phyloP scores from a whole-genome alignment of 2,888 invertebrate species.

The Eucriotettix oculatus region DNA sequence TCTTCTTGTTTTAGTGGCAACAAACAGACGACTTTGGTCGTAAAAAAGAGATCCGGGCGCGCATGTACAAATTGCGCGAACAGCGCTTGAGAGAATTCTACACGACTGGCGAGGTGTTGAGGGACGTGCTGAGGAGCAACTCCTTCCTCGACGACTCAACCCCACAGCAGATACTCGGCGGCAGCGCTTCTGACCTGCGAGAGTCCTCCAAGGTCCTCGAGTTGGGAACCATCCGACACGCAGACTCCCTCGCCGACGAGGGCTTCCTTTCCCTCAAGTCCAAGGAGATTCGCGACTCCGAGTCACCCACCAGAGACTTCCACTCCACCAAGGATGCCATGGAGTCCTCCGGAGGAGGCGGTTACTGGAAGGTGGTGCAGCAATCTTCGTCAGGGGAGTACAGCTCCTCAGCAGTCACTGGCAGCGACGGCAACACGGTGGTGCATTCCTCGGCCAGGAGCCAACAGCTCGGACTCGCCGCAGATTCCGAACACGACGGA shows the following conservation, averaged over 20 bases:
- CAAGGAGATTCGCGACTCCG: constrained; percentile 63
- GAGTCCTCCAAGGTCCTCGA: not conserved
- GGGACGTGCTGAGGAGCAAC: constrained; percentile 16
- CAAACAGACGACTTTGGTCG: constrained; percentile 71
- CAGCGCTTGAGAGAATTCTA: constrained; percentile 60
- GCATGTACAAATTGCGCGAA: constrained; percentile 72
- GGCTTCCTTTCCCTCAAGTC: constrained; percentile 61
- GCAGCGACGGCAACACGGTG: constrained; percentile 8
- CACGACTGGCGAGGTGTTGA: constrained; percentile 30
- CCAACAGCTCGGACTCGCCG: constrained; percentile 7
- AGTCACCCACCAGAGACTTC: constrained; percentile 50
- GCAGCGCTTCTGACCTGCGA: constrained; percentile 7
- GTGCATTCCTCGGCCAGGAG: constrained; percentile 6
- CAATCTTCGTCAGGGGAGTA: constrained; percentile 10
- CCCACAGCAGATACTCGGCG: constrained; percentile 11
- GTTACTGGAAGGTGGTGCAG: constrained; percentile 12
- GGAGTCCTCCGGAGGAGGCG: constrained; percentile 5
- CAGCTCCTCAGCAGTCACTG: constrained; percentile 6
- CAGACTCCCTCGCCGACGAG: constrained; percentile 56
- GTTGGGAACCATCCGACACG: constrained; percentile 27
- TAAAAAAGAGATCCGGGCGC: constrained; percentile 71
- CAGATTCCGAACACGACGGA: constrained; percentile 10
- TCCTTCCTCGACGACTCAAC: constrained; percentile 43
- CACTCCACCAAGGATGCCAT: constrained; percentile 8
- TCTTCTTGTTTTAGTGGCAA: constrained; percentile 50